Percentiles rank a stretch among this genome's conserved stretches.
These are phyloP conservation scores for Cheilosia impressa DNA, from an alignment of 2,888 invertebrate species.

Conservation along the genomic window DNA sequence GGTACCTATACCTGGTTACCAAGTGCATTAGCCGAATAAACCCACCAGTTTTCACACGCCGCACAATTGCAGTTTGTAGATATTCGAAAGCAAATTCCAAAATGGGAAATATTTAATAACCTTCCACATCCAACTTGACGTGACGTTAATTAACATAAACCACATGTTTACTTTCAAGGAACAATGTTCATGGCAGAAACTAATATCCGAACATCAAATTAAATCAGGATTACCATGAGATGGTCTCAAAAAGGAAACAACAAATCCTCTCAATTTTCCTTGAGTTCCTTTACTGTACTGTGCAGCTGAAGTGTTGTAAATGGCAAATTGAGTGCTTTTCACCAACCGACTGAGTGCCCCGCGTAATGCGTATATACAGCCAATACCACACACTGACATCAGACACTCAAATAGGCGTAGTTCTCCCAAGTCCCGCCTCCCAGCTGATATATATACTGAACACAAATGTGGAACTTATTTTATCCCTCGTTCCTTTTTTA, in stretches of 20 bases:
- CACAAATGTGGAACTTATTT: slow-evolving; percentile 16
- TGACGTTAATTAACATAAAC: slow-evolving; percentile 56
- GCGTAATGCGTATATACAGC: neutral
- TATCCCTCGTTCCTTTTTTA: neutral
- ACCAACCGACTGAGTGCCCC: too few relatives aligned
- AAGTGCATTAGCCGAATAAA: too few relatives aligned
- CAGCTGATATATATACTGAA: neutral
- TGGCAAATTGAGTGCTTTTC: slow-evolving; percentile 7
- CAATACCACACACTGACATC: slow-evolving; percentile 3
- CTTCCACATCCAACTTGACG: slow-evolving; percentile 25
- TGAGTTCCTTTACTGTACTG: neutral
- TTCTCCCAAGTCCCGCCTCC: neutral
- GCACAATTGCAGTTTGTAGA: too few relatives aligned
- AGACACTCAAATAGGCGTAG: slow-evolving; percentile 46
- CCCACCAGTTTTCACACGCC: too few relatives aligned
- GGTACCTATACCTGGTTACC: too few relatives aligned
- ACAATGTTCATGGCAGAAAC: slow-evolving; percentile 50
- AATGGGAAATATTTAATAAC: slow-evolving; percentile 19
- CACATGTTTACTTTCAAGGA: slow-evolving; percentile 49
- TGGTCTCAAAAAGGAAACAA: neutral
- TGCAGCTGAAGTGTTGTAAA: neutral
- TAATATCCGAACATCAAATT: slow-evolving; percentile 59
- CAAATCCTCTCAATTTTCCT: neutral
- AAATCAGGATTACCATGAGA: slow-evolving; percentile 45
- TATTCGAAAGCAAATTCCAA: neutral